Evolutionary conservation across 1,140 invertebrate species (phyloP).

Genomic region (Drosophila parabipectinata): DNA sequence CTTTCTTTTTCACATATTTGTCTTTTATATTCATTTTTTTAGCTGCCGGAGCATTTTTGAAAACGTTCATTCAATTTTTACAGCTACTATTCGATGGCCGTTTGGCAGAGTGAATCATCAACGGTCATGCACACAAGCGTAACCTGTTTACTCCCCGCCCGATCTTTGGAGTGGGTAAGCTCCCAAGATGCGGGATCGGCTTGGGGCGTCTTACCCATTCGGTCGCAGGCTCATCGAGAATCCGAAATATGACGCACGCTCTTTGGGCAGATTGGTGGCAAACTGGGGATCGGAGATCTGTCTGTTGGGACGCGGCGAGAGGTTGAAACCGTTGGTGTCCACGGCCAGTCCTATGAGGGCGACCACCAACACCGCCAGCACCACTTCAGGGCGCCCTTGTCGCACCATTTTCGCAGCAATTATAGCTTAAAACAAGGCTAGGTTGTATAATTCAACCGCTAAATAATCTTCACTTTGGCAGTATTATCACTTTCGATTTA

Average conservation of each 20-base stretch:
- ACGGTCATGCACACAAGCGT: constrained; percentile 3
- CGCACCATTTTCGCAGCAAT: constrained; percentile 30
- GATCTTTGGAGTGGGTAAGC: constrained; percentile 18
- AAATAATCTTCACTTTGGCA: constrained; percentile 1
- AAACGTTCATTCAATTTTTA: constrained; percentile 66
- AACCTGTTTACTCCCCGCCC: constrained; percentile 63
- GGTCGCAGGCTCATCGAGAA: constrained; percentile 71
- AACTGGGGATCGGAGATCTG: constrained; percentile 71
- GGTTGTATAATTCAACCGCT: constrained; percentile 19
- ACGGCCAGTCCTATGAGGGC: background rate
- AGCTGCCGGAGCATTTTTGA: constrained; percentile 32
- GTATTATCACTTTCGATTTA: constrained; percentile 39
- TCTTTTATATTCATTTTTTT: background rate
- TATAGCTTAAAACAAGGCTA: background rate
- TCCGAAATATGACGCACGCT: constrained; percentile 82
- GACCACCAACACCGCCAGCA: constrained; percentile 9
- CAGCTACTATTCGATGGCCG: constrained; percentile 30
- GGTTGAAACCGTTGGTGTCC: constrained; percentile 59
- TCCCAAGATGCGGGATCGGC: constrained; percentile 24
- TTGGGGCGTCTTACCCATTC: constrained; percentile 63
- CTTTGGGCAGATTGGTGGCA: constrained; percentile 66
- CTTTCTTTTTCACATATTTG: constrained; percentile 15
- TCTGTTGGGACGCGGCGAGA: constrained; percentile 77
- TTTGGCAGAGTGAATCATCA: constrained; percentile 36
- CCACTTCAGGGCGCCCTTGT: constrained; percentile 25